Evolutionary conservation across 2,797 vertebrate genomes (phyloP), one percentile per base, ranked within the genome.

Genomic region (Gadopsis bispinosus): DNA sequence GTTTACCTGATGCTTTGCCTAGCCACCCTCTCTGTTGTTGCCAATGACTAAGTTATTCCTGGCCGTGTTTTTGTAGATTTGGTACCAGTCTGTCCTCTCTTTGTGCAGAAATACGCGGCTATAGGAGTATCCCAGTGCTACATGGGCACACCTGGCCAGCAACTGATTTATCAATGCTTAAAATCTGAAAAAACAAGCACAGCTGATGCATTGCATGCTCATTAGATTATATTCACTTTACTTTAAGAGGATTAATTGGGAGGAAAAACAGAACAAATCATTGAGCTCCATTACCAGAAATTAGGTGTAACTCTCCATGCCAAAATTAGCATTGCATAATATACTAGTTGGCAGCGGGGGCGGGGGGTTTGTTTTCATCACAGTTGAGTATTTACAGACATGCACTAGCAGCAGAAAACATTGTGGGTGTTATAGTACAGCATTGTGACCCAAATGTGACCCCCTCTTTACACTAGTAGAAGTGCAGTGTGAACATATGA

Each of bases 291-390:
- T 92, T 92, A 92, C 87, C 82, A 89, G 91, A 88, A 93, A 89
- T 85, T 80, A 85, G 83, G 75, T 75, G 81, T 62, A 82, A 83
- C 37, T 74, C 82, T 84, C 76, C 51, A 41, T 85, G 91, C 89
- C 89, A 93, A 92, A 90, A 90, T 90, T 81, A 87, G 81, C 68
- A 89, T 93, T 92, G 81, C 87, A 80, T 93, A 93, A 93, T 85
- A 70, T 64, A 88, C 80, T 87, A 77, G 84, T 37, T 65, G 29
- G 50, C 26, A 22, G 48, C 58, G 31, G 20, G 55, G 35, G 33
- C 39, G 51, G 31, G 75, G 63, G 72, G 82, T 82, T 84, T 88
- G 79, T 86, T 91, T 91, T 92, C 80, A 60, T 87, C 87, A 66
- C 82, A 64, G 63, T 66, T 77, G 69, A 77, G 82, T 81, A 79